Conservation (phyloP, 2,797 vertebrate genomes). For the Helicolenus hilgendorfi region DNA sequence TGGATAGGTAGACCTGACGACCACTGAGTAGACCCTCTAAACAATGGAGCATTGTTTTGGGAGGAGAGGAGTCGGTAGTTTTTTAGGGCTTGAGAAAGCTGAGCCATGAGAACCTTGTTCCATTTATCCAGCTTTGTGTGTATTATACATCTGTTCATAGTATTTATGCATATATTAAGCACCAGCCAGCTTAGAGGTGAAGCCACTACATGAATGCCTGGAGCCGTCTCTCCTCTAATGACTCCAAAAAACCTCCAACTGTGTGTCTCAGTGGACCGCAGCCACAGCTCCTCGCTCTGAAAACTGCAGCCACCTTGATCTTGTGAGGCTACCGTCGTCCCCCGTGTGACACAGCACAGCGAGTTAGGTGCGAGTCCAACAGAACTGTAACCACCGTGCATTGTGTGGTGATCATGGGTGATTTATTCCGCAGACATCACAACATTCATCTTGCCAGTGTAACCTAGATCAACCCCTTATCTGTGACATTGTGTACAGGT, state of each 20-base stretch:
- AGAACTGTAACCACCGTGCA: conserved; percentile 45
- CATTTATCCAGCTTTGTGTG: conserved; percentile 37
- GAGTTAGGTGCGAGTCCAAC: conserved; percentile 50
- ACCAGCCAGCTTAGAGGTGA: conserved; percentile 10
- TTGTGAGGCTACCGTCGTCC: conserved; percentile 31
- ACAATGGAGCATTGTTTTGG: conserved; percentile 83
- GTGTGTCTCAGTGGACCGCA: conserved; percentile 24
- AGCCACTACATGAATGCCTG: conserved; percentile 5
- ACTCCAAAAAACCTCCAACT: conserved; percentile 44
- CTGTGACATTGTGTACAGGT: conserved; percentile 50
- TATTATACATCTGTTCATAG: conserved; percentile 34
- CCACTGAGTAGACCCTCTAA: conserved; percentile 39
- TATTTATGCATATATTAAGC: conserved; percentile 35
- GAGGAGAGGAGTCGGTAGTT: conserved; percentile 24
- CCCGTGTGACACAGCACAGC: conserved; percentile 27
- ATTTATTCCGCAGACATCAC: conserved; percentile 69
- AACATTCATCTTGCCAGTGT: conserved; percentile 69
- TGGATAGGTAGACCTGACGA: conserved; percentile 57
- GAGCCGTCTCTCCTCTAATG: conserved; percentile 33
- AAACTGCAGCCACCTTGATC: conserved; percentile 63
- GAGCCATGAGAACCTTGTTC: conserved; percentile 45
- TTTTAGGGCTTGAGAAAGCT: conserved; percentile 45
- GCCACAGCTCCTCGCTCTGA: conserved; percentile 34
- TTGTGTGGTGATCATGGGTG: conserved; percentile 60
- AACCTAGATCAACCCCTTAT: conserved; percentile 60